phyloP scores from a whole-genome alignment of 2,888 invertebrate genomes.

The Drosophila rellima region DNA sequence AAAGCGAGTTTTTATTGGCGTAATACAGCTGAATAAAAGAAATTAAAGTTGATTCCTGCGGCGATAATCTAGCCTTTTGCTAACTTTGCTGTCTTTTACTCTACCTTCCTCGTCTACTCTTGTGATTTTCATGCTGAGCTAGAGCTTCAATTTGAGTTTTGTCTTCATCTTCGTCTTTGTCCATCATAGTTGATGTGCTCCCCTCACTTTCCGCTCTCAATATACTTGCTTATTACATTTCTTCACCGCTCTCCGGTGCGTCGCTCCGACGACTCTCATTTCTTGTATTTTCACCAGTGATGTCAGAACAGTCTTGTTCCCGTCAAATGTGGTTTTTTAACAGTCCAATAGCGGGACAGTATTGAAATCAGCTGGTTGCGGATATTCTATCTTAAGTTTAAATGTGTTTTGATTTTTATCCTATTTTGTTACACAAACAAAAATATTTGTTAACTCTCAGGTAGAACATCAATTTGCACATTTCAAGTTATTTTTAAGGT shows the following conservation, averaged over 20 bases:
- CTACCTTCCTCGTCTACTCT: neutral
- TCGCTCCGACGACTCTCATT: neutral
- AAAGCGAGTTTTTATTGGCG: conserved; percentile 50
- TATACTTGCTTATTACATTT: conserved; percentile 58
- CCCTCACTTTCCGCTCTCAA: conserved; percentile 14
- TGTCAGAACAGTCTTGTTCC: neutral
- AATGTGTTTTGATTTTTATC: too few relatives aligned
- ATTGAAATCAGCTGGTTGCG: neutral
- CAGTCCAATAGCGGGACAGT: neutral
- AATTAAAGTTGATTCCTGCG: conserved; percentile 53
- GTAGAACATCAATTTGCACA: too few relatives aligned
- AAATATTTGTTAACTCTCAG: too few relatives aligned
- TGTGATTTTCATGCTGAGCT: neutral
- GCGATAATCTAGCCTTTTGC: conserved; percentile 41
- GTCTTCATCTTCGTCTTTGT: conserved; percentile 26
- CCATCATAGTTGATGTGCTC: conserved; percentile 61
- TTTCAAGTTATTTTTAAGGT: too few relatives aligned
- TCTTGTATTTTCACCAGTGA: conserved; percentile 1
- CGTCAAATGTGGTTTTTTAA: neutral
- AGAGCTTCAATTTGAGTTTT: conserved; percentile 14
- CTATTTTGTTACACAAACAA: too few relatives aligned
- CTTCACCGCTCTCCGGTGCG: conserved; percentile 1
- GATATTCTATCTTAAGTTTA: too few relatives aligned
- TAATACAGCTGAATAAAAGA: conserved; percentile 39
- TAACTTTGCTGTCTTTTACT: conserved; percentile 35